A percentile compares a stretch with the other conserved stretches of the same genome.
These are phyloP conservation scores for Saccostrea echinata DNA, from an alignment of 1,140 invertebrate genomes.

Conservation along the genomic window DNA sequence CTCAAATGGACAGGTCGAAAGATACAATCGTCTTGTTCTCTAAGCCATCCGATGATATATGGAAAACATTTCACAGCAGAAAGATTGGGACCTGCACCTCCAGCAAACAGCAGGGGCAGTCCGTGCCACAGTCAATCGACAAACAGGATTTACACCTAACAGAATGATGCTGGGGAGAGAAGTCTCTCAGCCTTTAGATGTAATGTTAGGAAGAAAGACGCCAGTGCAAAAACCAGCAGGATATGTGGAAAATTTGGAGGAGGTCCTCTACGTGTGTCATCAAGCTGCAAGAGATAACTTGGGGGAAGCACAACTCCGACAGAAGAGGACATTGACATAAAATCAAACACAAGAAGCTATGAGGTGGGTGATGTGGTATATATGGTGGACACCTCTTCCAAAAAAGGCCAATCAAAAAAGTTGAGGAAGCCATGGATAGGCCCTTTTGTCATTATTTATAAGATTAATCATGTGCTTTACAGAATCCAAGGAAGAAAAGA, in stretches of 20 bases:
- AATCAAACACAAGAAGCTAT: no score
- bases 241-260: slow-evolving; percentile 27
- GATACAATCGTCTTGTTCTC: slow-evolving; percentile 49
- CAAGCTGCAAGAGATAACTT: slow-evolving; percentile 18
- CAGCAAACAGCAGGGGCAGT: slow-evolving; percentile 26
- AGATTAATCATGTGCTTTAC: no score
- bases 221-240: background rate
- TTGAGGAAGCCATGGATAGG: background rate
- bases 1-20: background rate
- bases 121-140: background rate
- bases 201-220: slow-evolving; percentile 38
- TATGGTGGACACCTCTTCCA: background rate
- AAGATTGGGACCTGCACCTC: slow-evolving; percentile 46
- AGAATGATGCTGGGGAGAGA: background rate
- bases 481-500: no score
- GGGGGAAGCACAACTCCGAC: background rate
- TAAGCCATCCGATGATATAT: slow-evolving; percentile 45
- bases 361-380: no score
- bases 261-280: background rate
- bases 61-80: no score
- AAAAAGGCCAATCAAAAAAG: background rate
- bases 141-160: no score
- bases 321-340: slow-evolving; percentile 47
- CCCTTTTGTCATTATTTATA: background rate
- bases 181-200: slow-evolving; percentile 43